Evolutionary conservation across 2,888 invertebrate genomes (phyloP).

Genomic region (Petrolisthes cinctipes): DNA sequence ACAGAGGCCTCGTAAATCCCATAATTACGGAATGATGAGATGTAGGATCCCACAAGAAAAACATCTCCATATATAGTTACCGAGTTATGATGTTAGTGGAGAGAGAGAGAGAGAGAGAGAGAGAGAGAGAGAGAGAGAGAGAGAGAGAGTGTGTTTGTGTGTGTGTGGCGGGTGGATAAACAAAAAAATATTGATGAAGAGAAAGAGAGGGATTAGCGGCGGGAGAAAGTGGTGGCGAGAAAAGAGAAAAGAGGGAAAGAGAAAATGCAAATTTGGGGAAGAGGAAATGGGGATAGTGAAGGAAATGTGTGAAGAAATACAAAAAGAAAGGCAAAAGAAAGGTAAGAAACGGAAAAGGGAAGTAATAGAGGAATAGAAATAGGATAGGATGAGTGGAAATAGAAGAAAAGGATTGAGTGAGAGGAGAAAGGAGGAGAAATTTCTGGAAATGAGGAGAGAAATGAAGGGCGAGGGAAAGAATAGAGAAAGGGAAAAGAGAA

Average conservation of each 20-base stretch:
- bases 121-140: neutral
- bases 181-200: neutral
- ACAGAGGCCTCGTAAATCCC: constrained; percentile 54
- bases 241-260: neutral
- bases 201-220: neutral
- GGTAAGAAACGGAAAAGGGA: neutral
- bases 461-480: neutral
- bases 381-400: neutral
- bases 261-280: neutral
- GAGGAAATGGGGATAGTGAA: neutral
- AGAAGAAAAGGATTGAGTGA: neutral
- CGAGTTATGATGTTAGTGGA: neutral
- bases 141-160: constrained; percentile 3
- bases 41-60: constrained; percentile 54
- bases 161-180: neutral
- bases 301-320: neutral
- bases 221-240: neutral
- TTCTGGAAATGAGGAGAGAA: neutral
- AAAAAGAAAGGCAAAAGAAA: neutral
- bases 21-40: constrained; percentile 56
- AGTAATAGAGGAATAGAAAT: neutral
- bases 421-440: neutral
- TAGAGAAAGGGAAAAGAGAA: neutral
- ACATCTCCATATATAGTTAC: constrained; percentile 43
- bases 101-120: neutral